A percentile compares a stretch with the other conserved stretches of the same genome.
Evolutionary conservation across 1,140 invertebrate genomes (phyloP).

Genomic region (Coelopa frigida): DNA sequence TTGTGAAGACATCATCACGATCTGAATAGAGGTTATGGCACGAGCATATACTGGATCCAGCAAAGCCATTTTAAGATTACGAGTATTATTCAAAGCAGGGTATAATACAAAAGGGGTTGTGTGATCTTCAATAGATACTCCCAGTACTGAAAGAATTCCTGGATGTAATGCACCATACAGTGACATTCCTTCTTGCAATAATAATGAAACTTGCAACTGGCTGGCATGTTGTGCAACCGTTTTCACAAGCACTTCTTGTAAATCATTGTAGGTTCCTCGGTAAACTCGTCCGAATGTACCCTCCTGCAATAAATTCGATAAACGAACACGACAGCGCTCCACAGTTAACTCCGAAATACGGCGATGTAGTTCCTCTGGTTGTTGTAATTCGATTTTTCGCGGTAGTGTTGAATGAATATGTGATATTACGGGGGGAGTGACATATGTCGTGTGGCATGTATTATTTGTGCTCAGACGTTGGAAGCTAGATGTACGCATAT

Average conservation of each 20-base stretch:
- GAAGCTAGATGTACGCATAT: slow-evolving; percentile 42
- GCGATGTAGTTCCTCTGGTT: slow-evolving; percentile 44
- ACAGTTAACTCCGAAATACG: slow-evolving; percentile 42
- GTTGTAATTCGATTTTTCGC: no score
- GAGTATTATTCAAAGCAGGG: slow-evolving; percentile 67
- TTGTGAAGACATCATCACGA: slow-evolving; percentile 89
- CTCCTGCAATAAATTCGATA: slow-evolving; percentile 70
- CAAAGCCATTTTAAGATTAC: slow-evolving; percentile 81
- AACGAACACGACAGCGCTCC: slow-evolving; percentile 60
- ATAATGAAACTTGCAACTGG: slow-evolving; percentile 68
- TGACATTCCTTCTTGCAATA: slow-evolving; percentile 80
- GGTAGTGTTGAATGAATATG: slow-evolving; percentile 40
- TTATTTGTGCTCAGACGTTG: slow-evolving; percentile 39
- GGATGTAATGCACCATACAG: slow-evolving; percentile 80
- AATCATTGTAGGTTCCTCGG: slow-evolving; percentile 70
- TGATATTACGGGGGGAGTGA: slow-evolving; percentile 40
- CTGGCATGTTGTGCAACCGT: slow-evolving; percentile 65
- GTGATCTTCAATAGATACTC: slow-evolving; percentile 81
- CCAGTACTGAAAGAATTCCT: slow-evolving; percentile 75
- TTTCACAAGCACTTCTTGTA: slow-evolving; percentile 77
- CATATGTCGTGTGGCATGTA: slow-evolving; percentile 41
- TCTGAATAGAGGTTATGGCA: slow-evolving; percentile 84
- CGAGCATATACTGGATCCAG: slow-evolving; percentile 50
- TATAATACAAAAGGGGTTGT: slow-evolving; percentile 84
- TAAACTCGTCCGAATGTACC: slow-evolving; percentile 91